Conservation (phyloP, 2,113 vertebrate species). For the Sula dactylatra region DNA sequence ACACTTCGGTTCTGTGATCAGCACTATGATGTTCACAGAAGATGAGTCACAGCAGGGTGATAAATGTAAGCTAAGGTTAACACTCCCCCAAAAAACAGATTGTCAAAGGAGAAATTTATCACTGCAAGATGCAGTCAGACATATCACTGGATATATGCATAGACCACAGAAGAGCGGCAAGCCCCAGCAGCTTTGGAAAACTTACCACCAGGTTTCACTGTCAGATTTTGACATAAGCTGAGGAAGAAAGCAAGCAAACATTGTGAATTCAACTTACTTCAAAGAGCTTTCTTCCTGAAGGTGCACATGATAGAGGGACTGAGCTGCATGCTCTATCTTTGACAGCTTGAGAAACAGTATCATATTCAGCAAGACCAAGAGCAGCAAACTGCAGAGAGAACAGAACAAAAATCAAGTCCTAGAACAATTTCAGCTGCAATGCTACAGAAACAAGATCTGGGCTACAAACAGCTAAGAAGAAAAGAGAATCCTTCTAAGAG, state of each 20-base stretch:
- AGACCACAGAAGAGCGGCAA: background rate
- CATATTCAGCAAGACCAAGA: conserved; percentile 89
- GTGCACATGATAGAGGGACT: conserved; percentile 82
- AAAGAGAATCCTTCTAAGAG: background rate
- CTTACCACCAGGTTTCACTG: background rate
- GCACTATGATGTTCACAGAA: conserved; percentile 4
- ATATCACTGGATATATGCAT: background rate
- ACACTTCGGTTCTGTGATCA: background rate
- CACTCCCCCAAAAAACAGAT: background rate
- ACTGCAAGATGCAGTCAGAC: background rate
- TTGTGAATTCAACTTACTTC: conserved; percentile 66
- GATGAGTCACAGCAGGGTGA: conserved; percentile 40
- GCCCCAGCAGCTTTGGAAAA: background rate
- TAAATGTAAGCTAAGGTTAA: conserved; percentile 21
- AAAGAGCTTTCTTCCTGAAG: conserved; percentile 72
- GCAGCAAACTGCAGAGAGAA: conserved; percentile 78
- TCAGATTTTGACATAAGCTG: background rate
- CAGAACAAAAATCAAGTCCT: background rate
- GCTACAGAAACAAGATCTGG: background rate
- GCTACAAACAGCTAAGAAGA: background rate
- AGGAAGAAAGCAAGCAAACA: background rate
- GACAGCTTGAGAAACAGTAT: conserved; percentile 91
- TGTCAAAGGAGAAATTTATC: background rate
- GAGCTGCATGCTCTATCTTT: conserved; percentile 91
- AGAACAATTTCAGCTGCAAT: background rate